A percentile compares a stretch with the other conserved stretches of the same genome.
These are phyloP conservation scores for Petrophora chlorosata DNA, from an alignment of 2,888 invertebrate genomes.

Conservation along the genomic window DNA sequence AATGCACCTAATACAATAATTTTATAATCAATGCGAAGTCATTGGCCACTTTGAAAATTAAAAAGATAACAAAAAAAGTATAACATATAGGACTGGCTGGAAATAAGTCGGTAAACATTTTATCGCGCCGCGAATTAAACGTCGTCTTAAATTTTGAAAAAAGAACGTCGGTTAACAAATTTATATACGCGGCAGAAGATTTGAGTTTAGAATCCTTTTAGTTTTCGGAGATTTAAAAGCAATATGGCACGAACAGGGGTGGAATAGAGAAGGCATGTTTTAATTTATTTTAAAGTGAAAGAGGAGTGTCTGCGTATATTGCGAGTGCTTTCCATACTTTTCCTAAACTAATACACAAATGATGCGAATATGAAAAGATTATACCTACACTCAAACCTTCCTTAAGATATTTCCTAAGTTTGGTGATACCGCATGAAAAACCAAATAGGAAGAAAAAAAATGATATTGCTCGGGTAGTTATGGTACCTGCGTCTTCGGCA, in stretches of 20 bases:
- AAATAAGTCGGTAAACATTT: conserved; percentile 73
- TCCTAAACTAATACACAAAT: too few species aligned
- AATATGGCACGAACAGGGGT: conserved; percentile 24
- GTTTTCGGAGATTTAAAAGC: conserved; percentile 51
- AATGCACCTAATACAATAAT: too few species aligned
- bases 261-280: conserved; percentile 9
- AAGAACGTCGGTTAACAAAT: conserved; percentile 54
- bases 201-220: conserved; percentile 59
- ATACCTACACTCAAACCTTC: too few species aligned
- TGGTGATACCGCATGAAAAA: too few species aligned
- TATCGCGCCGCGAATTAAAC: conserved; percentile 57
- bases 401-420: too few species aligned
- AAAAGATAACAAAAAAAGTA: not conserved
- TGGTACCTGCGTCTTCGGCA: too few species aligned
- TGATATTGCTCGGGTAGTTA: too few species aligned
- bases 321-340: not conserved
- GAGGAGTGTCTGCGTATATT: not conserved
- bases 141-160: conserved; percentile 67
- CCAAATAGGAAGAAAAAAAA: too few species aligned
- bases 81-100: conserved; percentile 24
- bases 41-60: not conserved
- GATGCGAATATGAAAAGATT: too few species aligned
- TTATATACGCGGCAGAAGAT: conserved; percentile 52
- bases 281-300: not conserved
- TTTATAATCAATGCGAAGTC: too few species aligned